Evolutionary conservation across 2,888 invertebrate genomes (phyloP).

Genomic region (Orgyia antiqua): DNA sequence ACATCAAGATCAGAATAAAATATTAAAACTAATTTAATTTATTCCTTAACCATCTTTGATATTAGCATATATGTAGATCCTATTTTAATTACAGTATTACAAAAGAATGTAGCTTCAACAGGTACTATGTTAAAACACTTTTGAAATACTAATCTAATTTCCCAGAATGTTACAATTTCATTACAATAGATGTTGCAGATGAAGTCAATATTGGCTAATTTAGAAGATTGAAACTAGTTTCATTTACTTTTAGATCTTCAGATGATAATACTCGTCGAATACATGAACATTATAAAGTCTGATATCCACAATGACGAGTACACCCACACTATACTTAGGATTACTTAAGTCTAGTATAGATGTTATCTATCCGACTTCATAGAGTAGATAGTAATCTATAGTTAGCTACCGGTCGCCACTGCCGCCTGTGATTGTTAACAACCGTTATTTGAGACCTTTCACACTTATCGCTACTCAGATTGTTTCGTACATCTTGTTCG

Average conservation of each 20-base stretch:
- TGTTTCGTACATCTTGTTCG: slow-evolving; percentile 4
- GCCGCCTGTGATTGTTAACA: slow-evolving; percentile 2
- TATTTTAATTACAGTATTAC: no score
- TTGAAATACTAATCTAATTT: background rate
- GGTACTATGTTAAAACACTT: background rate
- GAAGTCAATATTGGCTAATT: background rate
- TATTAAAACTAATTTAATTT: no score
- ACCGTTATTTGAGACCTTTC: slow-evolving; percentile 23
- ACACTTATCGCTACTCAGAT: slow-evolving; percentile 8
- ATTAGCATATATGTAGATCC: no score
- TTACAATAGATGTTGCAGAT: background rate
- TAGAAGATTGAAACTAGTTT: background rate
- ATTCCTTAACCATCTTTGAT: no score
- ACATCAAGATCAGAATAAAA: no score
- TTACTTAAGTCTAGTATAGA: background rate
- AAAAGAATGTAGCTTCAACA: no score
- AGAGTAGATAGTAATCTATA: slow-evolving; percentile 15
- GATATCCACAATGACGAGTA: background rate
- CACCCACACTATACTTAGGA: background rate
- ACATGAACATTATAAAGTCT: no score
- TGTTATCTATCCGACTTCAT: background rate
- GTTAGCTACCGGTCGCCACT: slow-evolving; percentile 2
- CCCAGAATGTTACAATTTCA: background rate
- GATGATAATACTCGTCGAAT: background rate
- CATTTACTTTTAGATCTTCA: background rate